These are phyloP conservation scores for Myiozetetes cayanensis DNA, from an alignment of 2,113 vertebrate genomes.

Conservation along the genomic window DNA sequence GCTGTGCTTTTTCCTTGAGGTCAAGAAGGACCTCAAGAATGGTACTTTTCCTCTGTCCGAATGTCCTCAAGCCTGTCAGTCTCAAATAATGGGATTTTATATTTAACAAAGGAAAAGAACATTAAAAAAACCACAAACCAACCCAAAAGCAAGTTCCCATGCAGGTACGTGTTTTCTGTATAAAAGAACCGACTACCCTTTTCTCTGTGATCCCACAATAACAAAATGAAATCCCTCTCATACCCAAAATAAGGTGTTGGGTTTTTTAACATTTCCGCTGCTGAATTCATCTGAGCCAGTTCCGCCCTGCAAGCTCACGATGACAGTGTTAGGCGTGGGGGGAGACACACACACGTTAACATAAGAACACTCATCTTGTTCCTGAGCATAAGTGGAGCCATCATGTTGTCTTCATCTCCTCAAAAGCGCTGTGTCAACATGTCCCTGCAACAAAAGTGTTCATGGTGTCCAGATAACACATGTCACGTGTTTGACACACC, in stretches of 20 bases:
- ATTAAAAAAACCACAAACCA: neutral
- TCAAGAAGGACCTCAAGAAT: neutral
- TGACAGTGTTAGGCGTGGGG: neutral
- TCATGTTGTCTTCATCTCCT: conserved; percentile 36
- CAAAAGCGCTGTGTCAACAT: conserved; percentile 44
- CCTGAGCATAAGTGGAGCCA: conserved; percentile 46
- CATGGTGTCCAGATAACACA: neutral
- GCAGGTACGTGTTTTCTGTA: rapidly evolving
- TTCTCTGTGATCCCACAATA: neutral
- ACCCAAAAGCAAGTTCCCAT: neutral
- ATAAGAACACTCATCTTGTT: conserved; percentile 15
- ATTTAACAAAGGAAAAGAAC: neutral
- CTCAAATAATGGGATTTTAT: neutral
- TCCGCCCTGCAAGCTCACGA: neutral
- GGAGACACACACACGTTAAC: neutral
- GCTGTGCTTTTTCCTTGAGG: neutral
- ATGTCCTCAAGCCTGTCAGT: neutral
- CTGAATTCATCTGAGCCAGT: neutral
- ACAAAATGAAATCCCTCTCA: neutral
- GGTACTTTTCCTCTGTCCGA: neutral
- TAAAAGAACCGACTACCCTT: neutral
- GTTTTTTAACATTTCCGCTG: neutral
- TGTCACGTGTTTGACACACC: conserved; percentile 1
- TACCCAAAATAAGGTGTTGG: neutral
- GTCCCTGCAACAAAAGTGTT: conserved; percentile 23